These are phyloP conservation scores for Xanthorhoe spadicearia DNA, from an alignment of 2,888 invertebrate genomes.

Conservation along the genomic window DNA sequence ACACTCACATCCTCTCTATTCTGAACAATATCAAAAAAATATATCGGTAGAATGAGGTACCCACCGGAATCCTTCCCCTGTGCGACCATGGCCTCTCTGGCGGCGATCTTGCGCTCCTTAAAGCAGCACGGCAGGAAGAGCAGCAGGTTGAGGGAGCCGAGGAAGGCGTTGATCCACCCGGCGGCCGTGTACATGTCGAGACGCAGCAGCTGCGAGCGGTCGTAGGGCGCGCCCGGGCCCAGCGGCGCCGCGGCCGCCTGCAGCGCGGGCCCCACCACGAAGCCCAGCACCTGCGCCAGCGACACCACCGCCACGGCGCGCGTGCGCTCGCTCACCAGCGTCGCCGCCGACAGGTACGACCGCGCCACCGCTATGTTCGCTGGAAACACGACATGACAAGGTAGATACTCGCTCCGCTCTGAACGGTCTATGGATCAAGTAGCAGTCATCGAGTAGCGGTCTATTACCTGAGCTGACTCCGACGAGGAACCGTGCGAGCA, in stretches of 20 bases:
- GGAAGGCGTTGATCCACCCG: conserved; percentile 92
- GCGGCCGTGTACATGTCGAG: conserved; percentile 95
- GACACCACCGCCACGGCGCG: conserved; percentile 93
- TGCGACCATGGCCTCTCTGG: conserved; percentile 90
- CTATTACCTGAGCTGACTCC: conserved; percentile 93
- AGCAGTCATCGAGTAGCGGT: neutral
- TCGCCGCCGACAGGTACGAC: conserved; percentile 93
- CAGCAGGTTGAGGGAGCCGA: conserved; percentile 89
- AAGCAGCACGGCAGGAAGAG: conserved; percentile 91
- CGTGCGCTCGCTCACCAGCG: conserved; percentile 91
- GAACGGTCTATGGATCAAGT: neutral
- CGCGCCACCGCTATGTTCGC: conserved; percentile 94
- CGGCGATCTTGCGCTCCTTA: conserved; percentile 90
- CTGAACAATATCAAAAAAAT: too few relatives aligned
- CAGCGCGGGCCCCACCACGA: conserved; percentile 93
- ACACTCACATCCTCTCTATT: too few relatives aligned
- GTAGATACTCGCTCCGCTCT: neutral
- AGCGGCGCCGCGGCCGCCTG: conserved; percentile 92
- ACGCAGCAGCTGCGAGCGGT: conserved; percentile 83
- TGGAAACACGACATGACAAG: conserved; percentile 51
- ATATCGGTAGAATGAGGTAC: neutral
- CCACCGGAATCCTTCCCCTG: conserved; percentile 88
- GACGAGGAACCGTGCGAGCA: conserved; percentile 90
- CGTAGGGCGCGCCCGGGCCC: conserved; percentile 83
- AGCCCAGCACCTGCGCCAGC: conserved; percentile 93